Base-by-base conservation (phyloP, 2,888 invertebrate genomes). In the Nemotelus nigrinus region DNA sequence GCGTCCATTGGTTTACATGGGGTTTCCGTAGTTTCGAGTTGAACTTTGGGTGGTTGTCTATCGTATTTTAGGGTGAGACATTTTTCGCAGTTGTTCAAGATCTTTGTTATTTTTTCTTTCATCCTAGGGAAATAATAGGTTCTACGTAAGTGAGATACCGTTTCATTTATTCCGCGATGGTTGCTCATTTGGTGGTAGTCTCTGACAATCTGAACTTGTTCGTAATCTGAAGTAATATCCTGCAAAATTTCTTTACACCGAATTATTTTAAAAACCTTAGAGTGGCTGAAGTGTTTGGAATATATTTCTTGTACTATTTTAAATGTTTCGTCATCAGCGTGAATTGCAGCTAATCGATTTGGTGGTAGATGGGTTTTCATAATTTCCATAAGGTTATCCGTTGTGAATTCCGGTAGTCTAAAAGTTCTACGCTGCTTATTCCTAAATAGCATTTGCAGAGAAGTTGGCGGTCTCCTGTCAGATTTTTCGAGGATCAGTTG, bases 321-420 rank as follows among this genome's bases (percentile, higher is more conserved):
- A 63, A 82, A 82, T 57, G 76, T 80, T 25, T 81, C 76, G 48
- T 81, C 80, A 8, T 77, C 78, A 60, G 81, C 78, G 60, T 70
- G 80, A 63, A 81, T 78, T 65, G 80, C 80, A 64, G 64, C 78
- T 45, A 80, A 58, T 76, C 79, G 81, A 60, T 81, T 81, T 41
- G 81, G 80, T 60, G 81, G 6, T 81, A 64, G 58, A 58, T 76
- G 78, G 41, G 70, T 77, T 78, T 80, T 80, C 48, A 81, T 78
- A 41, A 80, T 79, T 39, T 65, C 48, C 10, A 77, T 70, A 45
- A 81, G 72, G 53, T 58, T 71, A 10, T 80, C 63, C 75, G 81
- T 79, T 3, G 77, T 77, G 58, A 74, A 79, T 6, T 39, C 39
- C 67, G 68, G 78, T 79, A 75, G 72, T 43, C 72, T 44, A 43